Evolutionary conservation across 2,797 vertebrate species (phyloP).

Genomic region (Myotis vivesi): DNA sequence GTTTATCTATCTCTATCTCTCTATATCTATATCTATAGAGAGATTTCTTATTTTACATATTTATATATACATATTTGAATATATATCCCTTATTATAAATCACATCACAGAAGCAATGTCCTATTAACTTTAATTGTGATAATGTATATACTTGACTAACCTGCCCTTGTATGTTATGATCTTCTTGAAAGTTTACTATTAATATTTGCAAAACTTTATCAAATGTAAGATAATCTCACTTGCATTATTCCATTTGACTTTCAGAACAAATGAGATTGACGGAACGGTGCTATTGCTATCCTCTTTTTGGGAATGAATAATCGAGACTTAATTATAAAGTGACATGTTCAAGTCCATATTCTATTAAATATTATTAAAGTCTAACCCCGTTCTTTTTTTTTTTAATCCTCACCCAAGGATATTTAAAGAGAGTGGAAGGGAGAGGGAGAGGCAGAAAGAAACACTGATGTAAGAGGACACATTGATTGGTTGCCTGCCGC

Average conservation of each 20-base stretch:
- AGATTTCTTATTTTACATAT: not conserved
- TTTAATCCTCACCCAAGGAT: too few relatives aligned
- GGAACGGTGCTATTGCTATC: not conserved
- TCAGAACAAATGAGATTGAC: not conserved
- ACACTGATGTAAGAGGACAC: too few relatives aligned
- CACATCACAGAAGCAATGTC: not conserved
- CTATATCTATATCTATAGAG: too few relatives aligned
- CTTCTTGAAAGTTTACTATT: not conserved
- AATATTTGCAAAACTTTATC: not conserved
- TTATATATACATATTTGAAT: not conserved
- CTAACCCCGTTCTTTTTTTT: not conserved
- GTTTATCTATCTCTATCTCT: too few relatives aligned
- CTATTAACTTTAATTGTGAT: not conserved
- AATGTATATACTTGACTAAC: not conserved
- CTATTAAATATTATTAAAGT: not conserved
- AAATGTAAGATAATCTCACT: not conserved
- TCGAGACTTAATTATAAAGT: not conserved
- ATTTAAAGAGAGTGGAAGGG: too few relatives aligned
- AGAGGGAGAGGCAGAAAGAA: too few relatives aligned
- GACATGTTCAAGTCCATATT: not conserved
- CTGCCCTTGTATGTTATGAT: not conserved
- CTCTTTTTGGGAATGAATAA: not conserved
- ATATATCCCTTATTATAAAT: not conserved
- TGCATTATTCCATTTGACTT: not conserved
- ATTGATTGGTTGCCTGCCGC: too few relatives aligned